These are phyloP conservation scores for Melitaea cinxia DNA, from an alignment of 1,140 invertebrate genomes.

Conservation along the genomic window DNA sequence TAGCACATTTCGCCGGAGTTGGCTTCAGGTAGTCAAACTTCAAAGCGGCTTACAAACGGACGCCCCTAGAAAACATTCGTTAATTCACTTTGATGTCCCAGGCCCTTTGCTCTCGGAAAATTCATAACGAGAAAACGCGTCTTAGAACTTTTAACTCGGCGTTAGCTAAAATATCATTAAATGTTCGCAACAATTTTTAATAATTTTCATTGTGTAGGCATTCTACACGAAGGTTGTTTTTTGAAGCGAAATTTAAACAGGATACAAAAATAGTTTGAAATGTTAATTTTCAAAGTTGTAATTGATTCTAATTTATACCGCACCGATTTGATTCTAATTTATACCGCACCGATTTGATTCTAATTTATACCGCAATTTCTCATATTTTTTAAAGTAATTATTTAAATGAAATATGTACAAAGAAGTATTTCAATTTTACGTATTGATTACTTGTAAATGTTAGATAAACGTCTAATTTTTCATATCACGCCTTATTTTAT, in stretches of 20 bases:
- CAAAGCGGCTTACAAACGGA: conserved; percentile 74
- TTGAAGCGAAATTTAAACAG: not conserved
- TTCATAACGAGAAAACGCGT: conserved; percentile 69
- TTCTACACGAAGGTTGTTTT: conserved; percentile 5
- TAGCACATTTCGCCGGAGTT: conserved; percentile 59
- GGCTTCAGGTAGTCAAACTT: conserved; percentile 65
- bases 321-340: too few species aligned
- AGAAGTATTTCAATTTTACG: too few species aligned
- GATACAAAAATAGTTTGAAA: not conserved
- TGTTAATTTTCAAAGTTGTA: not conserved
- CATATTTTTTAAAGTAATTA: too few species aligned
- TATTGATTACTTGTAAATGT: too few species aligned
- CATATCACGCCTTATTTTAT: too few species aligned
- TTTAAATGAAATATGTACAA: too few species aligned
- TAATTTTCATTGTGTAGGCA: conserved; percentile 50
- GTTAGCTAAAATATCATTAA: conserved; percentile 60
- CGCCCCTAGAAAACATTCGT: conserved; percentile 75
- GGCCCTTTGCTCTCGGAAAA: conserved; percentile 36
- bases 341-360: too few species aligned
- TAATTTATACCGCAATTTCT: too few species aligned
- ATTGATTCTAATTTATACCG: too few species aligned
- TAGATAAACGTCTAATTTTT: too few species aligned
- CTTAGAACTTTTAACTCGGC: conserved; percentile 68
- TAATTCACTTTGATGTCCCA: conserved; percentile 76
- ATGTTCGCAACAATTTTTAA: conserved; percentile 60